Evolutionary conservation across 2,797 vertebrate species (phyloP), one percentile per base, ranked within the genome.

Genomic region (Diglossa cyanea): DNA sequence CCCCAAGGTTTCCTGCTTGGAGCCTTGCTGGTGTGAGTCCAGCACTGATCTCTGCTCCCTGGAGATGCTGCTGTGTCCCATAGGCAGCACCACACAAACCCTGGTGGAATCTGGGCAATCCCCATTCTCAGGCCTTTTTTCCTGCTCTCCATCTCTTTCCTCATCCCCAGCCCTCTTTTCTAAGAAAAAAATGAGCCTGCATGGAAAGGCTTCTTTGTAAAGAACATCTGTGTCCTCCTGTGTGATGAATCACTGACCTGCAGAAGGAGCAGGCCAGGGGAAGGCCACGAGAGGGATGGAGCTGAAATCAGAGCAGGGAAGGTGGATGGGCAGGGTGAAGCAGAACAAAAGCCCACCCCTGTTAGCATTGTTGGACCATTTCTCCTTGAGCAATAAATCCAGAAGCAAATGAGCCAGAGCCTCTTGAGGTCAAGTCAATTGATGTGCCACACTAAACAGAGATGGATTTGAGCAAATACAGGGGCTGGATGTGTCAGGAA

Each of bases 241-340:
- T 63, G 91, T 65, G 88, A 85, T 94, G 81, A 90, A 77, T 94
- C 89, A 71, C 72, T 95, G 92, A 93, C 94, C 93, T 95, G 74
- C 85, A 84, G 78, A 51, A 95, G 78, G 71, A 92, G 78, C 35
- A 44, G 77, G 81, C 86, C 78, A 82, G 14, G 44, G 68, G 57
- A 89, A 90, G 86, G 90, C 83, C 88, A 88, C 9, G 0, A 60
- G 92, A 88, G 62, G 86, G 83, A 77, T 31, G 42, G 74, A 58
- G 53, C 31, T 82, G 75, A 88, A 82, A 68, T 81, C 60, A 72
- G 82, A 91, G 39, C 0, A 0, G 54, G 65, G 86, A 92, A 96
- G 92, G 89, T 92, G 62, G 39, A 91, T 48, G 70, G 30, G 28
- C 62, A 77, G 77, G 70, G 70, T 11, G 61, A 90, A 65, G 70